These are phyloP conservation scores for Nineta flava DNA, from an alignment of 2,888 invertebrate genomes.

Conservation along the genomic window DNA sequence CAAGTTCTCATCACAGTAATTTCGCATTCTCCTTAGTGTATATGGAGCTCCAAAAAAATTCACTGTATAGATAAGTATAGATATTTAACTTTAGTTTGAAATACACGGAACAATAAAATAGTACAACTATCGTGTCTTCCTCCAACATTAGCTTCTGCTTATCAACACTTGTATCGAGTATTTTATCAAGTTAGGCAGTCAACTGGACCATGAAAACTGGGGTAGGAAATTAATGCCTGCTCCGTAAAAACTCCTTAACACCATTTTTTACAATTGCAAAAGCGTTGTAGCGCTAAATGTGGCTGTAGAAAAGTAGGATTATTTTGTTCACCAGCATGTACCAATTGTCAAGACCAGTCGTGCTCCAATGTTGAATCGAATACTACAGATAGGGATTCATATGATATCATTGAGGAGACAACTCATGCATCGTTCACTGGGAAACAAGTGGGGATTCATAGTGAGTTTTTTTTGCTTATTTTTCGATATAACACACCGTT, in stretches of 20 bases:
- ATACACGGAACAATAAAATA: slow-evolving; percentile 11
- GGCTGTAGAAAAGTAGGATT: background rate
- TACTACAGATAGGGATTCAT: too few relatives aligned
- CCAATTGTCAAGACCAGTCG: too few relatives aligned
- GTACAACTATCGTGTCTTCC: slow-evolving; percentile 13
- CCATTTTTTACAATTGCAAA: slow-evolving; percentile 2
- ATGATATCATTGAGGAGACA: too few relatives aligned
- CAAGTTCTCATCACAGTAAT: background rate
- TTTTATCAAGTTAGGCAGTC: background rate
- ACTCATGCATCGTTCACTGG: too few relatives aligned
- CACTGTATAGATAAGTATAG: background rate
- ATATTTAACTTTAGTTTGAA: slow-evolving; percentile 12
- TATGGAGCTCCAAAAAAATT: background rate
- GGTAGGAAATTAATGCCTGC: background rate
- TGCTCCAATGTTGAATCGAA: too few relatives aligned
- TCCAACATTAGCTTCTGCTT: slow-evolving; percentile 10
- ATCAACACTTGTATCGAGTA: background rate
- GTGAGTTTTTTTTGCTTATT: too few relatives aligned
- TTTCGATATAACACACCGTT: too few relatives aligned
- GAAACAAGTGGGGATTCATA: too few relatives aligned
- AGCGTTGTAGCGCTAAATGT: too few relatives aligned
- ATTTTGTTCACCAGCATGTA: too few relatives aligned
- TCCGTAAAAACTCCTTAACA: slow-evolving; percentile 4
- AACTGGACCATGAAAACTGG: slow-evolving; percentile 3
- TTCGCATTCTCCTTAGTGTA: background rate